A percentile compares a stretch with the other conserved stretches of the same genome.
Evolutionary conservation across 2,797 vertebrate species (phyloP).

Genomic region (Rhabdomys pumilio): DNA sequence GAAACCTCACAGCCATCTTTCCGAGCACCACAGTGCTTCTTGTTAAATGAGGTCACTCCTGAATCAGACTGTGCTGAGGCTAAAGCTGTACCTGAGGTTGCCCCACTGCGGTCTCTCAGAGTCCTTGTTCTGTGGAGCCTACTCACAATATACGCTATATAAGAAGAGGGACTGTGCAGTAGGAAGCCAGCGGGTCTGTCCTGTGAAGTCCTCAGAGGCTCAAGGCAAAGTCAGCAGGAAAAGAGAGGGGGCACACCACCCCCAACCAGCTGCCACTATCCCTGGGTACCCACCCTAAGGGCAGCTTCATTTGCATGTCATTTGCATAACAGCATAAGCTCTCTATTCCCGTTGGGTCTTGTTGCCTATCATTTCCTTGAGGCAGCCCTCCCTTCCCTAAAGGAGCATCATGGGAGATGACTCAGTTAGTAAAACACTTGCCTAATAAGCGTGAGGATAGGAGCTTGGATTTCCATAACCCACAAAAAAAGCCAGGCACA

Average conservation of each 20-base stretch:
- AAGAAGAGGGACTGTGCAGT: neutral
- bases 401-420: neutral
- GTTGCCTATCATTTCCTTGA: constrained; percentile 16
- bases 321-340: constrained; percentile 66
- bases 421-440: neutral
- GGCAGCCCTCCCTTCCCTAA: constrained; percentile 29
- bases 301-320: neutral
- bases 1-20: neutral
- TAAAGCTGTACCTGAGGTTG: neutral
- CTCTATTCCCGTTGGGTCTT: neutral
- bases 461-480: neutral
- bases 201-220: constrained; percentile 6
- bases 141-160: accelerated
- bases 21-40: neutral
- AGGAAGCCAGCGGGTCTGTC: neutral
- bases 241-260: neutral
- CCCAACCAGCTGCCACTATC: constrained; percentile 53
- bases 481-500: neutral
- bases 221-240: constrained; percentile 63
- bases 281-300: constrained; percentile 61
- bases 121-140: neutral
- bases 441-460: neutral
- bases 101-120: neutral
- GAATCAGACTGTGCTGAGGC: neutral
- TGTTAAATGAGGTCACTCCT: neutral